These are phyloP conservation scores for Odontophorus gujanensis DNA, from an alignment of 2,113 vertebrate genomes.

Conservation along the genomic window DNA sequence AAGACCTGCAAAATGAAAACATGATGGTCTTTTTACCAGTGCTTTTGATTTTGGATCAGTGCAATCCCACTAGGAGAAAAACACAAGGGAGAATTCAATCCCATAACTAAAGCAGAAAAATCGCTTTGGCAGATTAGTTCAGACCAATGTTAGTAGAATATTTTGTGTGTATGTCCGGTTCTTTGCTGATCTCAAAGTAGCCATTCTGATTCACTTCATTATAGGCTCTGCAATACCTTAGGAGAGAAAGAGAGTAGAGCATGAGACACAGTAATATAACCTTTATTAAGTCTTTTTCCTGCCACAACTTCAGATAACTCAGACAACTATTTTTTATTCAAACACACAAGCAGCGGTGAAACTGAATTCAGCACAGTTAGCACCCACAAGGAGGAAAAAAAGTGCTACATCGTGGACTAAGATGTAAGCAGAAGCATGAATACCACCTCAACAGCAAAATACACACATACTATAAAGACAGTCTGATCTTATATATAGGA, in stretches of 20 bases:
- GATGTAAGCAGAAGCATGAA: not conserved
- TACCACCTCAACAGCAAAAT: not conserved
- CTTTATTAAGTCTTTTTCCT: constrained; percentile 65
- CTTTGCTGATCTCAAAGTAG: constrained; percentile 65
- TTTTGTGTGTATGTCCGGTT: constrained; percentile 75
- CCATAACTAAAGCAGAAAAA: constrained; percentile 61
- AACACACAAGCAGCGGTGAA: constrained; percentile 32
- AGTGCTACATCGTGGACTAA: not conserved
- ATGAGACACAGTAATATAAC: constrained; percentile 72
- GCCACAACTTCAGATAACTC: constrained; percentile 63
- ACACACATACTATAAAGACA: not conserved
- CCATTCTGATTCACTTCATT: constrained; percentile 79
- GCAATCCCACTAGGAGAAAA: constrained; percentile 43
- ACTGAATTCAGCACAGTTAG: not conserved
- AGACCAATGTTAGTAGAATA: constrained; percentile 69
- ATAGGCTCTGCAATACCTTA: constrained; percentile 64
- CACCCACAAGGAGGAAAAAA: not conserved
- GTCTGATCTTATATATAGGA: not conserved
- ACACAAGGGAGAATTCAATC: constrained; percentile 47
- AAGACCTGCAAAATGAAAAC: not conserved
- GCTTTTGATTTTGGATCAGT: constrained; percentile 49
- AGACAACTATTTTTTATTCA: constrained; percentile 70
- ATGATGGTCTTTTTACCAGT: not conserved
- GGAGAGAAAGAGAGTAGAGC: constrained; percentile 63
- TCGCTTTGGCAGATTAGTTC: constrained; percentile 62